Evolutionary conservation across 1,140 invertebrate genomes (phyloP), one percentile per base, ranked within the genome.

Genomic region (Drosophila nebulosa): DNA sequence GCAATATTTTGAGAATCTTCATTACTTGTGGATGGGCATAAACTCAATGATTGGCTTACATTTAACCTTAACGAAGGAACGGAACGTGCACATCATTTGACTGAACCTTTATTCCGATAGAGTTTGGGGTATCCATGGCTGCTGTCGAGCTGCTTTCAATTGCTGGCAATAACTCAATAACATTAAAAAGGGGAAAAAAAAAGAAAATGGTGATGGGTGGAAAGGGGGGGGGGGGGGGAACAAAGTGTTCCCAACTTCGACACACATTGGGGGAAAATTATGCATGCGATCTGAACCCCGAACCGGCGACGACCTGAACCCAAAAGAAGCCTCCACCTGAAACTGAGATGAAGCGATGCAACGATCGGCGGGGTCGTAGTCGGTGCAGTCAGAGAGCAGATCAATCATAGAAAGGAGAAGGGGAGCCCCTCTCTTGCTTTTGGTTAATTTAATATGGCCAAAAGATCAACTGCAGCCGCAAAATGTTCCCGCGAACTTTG

Each of bases 381-480:
- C 14, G 14, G 51, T 30, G 14, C 63, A 64, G 9, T 32, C 69
- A 52, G 56, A 67, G 62, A 67, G 75, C 78, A 79, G 83, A 89
- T 88, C 83, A 88, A 88, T 88, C 83, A 88, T 83, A 85, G 74
- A 42, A 3, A 21, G 7, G 12, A 18, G 14, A 16, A 16, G 0
- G 6, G 74, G 66, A 75, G 75, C 65, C 9, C 10, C 30, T 4
- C 24, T 4, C 24, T 24, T 1, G 30, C 71, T 74, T 78, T 88
- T 88, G 83, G 83, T 79, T 88, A 88, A 88, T 88, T 88, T 88
- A 88, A 88, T 88, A 89, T 88, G 83, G 84, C 84, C 78, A 88
- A 88, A 88, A 55, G 79, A 88, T 83, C 84, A 88, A 79, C 74
- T 77, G 74, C 77, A 79, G 62, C 68, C 65, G 71, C 64, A 76